Percentiles rank a stretch among this genome's conserved stretches.
phyloP scores from a whole-genome alignment of 2,888 invertebrate genomes.

The Dromius quadrimaculatus region DNA sequence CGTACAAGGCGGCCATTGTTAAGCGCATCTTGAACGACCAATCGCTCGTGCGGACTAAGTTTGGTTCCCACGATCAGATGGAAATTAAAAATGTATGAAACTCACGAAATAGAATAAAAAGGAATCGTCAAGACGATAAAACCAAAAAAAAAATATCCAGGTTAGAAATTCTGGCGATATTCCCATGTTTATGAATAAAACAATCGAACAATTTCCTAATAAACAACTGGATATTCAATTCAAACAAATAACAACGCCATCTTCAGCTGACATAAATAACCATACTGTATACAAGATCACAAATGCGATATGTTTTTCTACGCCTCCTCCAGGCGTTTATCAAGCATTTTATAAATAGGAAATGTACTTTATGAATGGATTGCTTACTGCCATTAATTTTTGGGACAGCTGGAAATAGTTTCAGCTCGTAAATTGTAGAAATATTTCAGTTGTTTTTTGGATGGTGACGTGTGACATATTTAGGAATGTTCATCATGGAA shows the following conservation, averaged over 20 bases:
- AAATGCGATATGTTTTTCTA: conserved; percentile 45
- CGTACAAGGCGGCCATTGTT: conserved; percentile 47
- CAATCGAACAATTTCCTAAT: no score
- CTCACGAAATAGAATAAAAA: background rate
- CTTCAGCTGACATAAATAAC: conserved; percentile 38
- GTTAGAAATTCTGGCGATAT: no score
- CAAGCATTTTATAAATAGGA: conserved; percentile 18
- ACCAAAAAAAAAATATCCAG: no score
- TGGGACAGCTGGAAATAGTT: conserved; percentile 26
- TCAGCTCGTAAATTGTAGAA: conserved; percentile 21
- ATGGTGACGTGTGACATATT: background rate
- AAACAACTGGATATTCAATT: conserved; percentile 34
- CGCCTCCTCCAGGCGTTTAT: conserved; percentile 32
- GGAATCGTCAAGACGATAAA: no score
- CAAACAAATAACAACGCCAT: conserved; percentile 37
- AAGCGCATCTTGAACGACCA: conserved; percentile 40
- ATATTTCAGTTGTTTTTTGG: conserved; percentile 2
- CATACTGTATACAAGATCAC: conserved; percentile 40
- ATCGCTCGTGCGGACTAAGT: conserved; percentile 10
- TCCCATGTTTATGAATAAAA: no score
- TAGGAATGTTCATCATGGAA: no score
- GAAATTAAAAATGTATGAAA: conserved; percentile 14
- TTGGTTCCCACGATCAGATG: conserved; percentile 37
- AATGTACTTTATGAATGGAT: conserved; percentile 31
- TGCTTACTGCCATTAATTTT: conserved; percentile 28